Percentiles rank a stretch among this genome's conserved stretches.
Evolutionary conservation across 2,113 vertebrate genomes (phyloP).

Genomic region (Barnardius zonarius): DNA sequence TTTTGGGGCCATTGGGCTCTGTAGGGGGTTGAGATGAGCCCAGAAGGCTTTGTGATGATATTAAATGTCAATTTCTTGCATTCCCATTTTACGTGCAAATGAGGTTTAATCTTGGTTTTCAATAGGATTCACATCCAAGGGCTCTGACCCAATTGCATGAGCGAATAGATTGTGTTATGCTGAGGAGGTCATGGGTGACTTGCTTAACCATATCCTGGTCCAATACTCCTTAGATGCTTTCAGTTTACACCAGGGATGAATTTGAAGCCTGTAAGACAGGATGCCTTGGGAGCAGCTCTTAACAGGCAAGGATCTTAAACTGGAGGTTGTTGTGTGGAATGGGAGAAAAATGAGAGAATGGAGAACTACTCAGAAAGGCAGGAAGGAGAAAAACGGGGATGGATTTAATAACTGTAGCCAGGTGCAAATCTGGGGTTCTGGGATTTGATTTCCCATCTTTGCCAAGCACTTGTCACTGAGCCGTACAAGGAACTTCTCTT

Average conservation of each 20-base stretch:
- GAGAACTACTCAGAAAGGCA: not conserved
- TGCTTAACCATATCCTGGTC: not conserved
- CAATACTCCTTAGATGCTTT: not conserved
- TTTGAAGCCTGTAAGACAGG: not conserved
- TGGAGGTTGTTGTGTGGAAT: not conserved
- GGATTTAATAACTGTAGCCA: not conserved
- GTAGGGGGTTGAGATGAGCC: constrained; percentile 27
- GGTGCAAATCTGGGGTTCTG: not conserved
- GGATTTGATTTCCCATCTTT: not conserved
- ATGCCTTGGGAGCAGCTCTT: not conserved
- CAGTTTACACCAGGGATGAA: not conserved
- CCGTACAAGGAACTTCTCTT: not conserved
- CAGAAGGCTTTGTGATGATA: constrained; percentile 68
- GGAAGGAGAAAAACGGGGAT: not conserved
- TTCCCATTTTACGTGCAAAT: constrained; percentile 30
- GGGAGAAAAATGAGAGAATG: not conserved
- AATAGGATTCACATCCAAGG: not conserved
- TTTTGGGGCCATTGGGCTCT: constrained; percentile 34
- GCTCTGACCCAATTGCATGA: constrained; percentile 19
- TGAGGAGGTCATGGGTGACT: not conserved
- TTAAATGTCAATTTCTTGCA: constrained; percentile 70
- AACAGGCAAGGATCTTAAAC: not conserved
- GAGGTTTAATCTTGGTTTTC: constrained; percentile 62
- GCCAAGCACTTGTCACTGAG: not conserved
- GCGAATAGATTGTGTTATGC: not conserved